Evolutionary conservation across 2,797 vertebrate species (phyloP).

Genomic region (Coendou prehensilis): DNA sequence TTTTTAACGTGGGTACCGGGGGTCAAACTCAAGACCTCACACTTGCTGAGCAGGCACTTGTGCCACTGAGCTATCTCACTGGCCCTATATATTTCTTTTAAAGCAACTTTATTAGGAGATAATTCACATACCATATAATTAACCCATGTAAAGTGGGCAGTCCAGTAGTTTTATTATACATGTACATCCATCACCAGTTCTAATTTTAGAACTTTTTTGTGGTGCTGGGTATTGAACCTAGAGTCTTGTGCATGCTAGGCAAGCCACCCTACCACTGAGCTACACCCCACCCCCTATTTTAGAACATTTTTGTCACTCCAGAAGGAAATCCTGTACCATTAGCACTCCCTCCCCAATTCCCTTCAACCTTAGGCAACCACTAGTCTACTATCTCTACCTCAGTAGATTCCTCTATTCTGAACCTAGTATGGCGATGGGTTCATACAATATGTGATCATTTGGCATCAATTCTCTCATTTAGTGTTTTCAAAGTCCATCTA

Average conservation of each 20-base stretch:
- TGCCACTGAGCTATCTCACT: no score
- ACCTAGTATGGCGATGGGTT: background rate
- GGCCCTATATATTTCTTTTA: background rate
- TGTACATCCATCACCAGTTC: background rate
- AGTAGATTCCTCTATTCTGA: background rate
- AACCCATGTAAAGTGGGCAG: background rate
- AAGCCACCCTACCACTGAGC: background rate
- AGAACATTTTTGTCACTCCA: background rate
- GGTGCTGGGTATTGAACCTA: background rate
- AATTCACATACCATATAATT: background rate
- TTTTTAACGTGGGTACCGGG: background rate
- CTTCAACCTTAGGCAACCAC: background rate
- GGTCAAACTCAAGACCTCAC: no score
- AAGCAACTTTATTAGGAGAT: background rate
- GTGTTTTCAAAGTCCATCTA: background rate
- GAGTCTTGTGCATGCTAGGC: background rate
- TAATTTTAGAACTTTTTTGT: conserved; percentile 15
- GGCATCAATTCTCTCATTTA: background rate
- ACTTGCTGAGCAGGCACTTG: no score
- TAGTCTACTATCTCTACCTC: background rate
- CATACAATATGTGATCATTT: background rate
- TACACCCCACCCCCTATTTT: background rate
- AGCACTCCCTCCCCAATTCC: background rate
- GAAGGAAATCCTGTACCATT: background rate
- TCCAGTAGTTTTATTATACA: background rate